Evolutionary conservation across 2,113 vertebrate species (phyloP).

Genomic region (Tupaia chinensis): DNA sequence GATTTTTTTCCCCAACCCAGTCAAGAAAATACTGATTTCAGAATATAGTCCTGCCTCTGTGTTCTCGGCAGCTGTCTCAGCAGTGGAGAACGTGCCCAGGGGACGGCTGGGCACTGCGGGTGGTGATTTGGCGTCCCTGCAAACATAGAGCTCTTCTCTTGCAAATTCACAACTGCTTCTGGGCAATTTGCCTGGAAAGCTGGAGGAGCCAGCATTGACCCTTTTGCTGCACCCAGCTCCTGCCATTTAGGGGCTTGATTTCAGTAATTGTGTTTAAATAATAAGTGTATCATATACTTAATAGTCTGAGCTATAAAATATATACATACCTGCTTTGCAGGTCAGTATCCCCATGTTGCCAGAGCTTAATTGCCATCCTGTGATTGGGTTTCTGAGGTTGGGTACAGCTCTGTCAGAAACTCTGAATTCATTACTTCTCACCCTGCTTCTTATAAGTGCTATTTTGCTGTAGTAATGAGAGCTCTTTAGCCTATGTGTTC

Average conservation of each 20-base stretch:
- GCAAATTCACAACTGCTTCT: background rate
- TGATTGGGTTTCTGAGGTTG: background rate
- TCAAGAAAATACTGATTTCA: background rate
- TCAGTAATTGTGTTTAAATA: background rate
- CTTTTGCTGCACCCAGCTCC: background rate
- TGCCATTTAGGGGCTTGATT: background rate
- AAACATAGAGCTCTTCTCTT: background rate
- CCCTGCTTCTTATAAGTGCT: background rate
- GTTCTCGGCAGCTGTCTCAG: background rate
- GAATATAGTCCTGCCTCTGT: background rate
- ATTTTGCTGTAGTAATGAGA: background rate
- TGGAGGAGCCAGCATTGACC: background rate
- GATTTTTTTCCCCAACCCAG: background rate
- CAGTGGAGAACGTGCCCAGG: background rate
- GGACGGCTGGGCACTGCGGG: background rate
- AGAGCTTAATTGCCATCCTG: background rate
- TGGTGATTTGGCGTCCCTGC: background rate
- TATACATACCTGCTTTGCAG: background rate
- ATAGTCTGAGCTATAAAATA: background rate
- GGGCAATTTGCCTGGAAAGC: conserved; percentile 9
- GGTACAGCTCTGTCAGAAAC: background rate
- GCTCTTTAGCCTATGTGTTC: background rate
- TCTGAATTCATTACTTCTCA: background rate
- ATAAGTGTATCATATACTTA: background rate
- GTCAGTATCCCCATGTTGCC: background rate